Conservation (phyloP, 2,888 invertebrate species). For the Myathropa florea region DNA sequence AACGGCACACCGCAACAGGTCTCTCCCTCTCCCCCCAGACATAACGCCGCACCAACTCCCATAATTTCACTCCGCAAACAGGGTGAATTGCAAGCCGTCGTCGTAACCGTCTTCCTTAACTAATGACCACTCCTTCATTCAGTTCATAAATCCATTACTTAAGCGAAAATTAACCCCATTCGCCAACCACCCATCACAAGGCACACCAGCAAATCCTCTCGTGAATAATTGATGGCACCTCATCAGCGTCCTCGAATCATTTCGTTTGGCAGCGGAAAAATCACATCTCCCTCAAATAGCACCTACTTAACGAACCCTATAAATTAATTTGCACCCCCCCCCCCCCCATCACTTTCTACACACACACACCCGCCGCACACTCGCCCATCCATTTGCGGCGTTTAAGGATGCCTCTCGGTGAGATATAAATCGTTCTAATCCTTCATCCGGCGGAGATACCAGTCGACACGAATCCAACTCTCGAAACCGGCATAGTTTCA, state of each 20-base stretch:
- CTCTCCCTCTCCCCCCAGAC: too few relatives aligned
- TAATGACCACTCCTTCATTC: conserved; percentile 29
- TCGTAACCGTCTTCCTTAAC: conserved; percentile 1
- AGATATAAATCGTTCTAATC: conserved; percentile 63
- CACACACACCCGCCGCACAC: background rate
- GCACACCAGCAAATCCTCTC: background rate
- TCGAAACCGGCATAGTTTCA: conserved; percentile 42
- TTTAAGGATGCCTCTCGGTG: conserved; percentile 21
- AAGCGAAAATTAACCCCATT: conserved; percentile 51
- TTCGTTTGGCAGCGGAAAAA: conserved; percentile 39
- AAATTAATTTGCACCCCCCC: conserved; percentile 58
- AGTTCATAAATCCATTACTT: conserved; percentile 57
- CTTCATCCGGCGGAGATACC: conserved; percentile 42
- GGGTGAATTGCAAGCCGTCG: too few relatives aligned
- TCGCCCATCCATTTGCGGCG: background rate
- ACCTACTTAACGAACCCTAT: conserved; percentile 68
- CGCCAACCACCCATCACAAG: background rate
- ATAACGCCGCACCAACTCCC: too few relatives aligned
- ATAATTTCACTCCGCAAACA: too few relatives aligned
- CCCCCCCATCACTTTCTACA: background rate
- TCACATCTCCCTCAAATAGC: conserved; percentile 61
- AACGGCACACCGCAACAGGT: too few relatives aligned
- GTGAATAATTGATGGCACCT: conserved; percentile 57
- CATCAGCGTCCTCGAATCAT: conserved; percentile 44
- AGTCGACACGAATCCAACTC: conserved; percentile 33